Percentiles rank a stretch among this genome's conserved stretches.
These are phyloP conservation scores for Hozukius guyotensis DNA, from an alignment of 2,797 vertebrate species.

Conservation along the genomic window DNA sequence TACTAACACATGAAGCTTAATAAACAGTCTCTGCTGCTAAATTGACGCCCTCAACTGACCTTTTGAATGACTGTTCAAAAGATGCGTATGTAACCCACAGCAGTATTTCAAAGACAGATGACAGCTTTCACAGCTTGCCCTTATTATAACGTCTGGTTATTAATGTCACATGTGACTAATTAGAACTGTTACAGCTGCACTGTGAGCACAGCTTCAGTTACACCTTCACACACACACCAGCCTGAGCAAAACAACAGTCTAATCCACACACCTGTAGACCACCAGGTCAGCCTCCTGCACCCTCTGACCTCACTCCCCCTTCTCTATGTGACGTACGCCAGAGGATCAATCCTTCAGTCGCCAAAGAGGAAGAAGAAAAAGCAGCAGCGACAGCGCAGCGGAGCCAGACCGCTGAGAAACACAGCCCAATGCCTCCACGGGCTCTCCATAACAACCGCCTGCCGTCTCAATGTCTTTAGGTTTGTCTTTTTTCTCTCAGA, in stretches of 20 bases:
- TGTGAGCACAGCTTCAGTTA: not conserved
- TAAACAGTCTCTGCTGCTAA: not conserved
- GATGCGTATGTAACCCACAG: not conserved
- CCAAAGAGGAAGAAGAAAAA: constrained; percentile 51
- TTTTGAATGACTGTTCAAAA: not conserved
- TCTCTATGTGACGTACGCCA: constrained; percentile 14
- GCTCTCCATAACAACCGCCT: constrained; percentile 50
- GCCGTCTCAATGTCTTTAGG: constrained; percentile 3
- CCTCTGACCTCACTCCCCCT: constrained; percentile 34
- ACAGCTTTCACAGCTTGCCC: not conserved
- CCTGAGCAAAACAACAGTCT: not conserved
- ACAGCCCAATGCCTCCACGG: constrained; percentile 25
- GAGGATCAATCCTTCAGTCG: constrained; percentile 37
- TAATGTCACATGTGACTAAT: constrained; percentile 23
- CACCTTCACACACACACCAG: constrained; percentile 16
- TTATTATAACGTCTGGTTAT: not conserved
- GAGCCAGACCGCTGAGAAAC: constrained; percentile 32
- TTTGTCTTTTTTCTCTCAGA: constrained; percentile 18
- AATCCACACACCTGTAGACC: constrained; percentile 61
- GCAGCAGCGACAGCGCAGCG: constrained; percentile 9
- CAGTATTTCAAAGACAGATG: not conserved
- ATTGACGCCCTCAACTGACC: not conserved
- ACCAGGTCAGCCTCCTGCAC: constrained; percentile 40
- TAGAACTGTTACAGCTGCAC: constrained; percentile 13
- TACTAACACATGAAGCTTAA: not conserved